phyloP scores from a whole-genome alignment of 2,797 vertebrate species.

The Leptatherina wallacei region DNA sequence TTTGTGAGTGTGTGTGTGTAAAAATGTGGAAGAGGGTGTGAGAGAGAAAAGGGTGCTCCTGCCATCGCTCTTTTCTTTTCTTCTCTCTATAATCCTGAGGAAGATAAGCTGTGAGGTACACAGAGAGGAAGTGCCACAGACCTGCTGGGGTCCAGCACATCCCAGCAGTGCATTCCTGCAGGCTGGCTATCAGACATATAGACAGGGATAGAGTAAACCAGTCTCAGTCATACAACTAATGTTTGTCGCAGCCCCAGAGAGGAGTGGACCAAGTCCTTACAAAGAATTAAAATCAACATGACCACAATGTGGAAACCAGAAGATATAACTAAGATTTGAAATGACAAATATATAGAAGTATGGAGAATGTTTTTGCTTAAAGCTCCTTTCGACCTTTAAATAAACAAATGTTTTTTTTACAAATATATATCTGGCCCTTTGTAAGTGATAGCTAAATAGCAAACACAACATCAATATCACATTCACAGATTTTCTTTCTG shows the following conservation, averaged over 20 bases:
- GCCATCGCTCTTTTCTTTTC: constrained; percentile 80
- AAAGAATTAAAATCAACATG: constrained; percentile 21
- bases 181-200: constrained; percentile 53
- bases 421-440: not conserved
- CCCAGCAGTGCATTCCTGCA: constrained; percentile 75
- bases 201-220: constrained; percentile 43
- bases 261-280: constrained; percentile 3
- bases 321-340: constrained; percentile 4
- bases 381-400: not conserved
- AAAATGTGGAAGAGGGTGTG: constrained; percentile 61
- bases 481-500: constrained; percentile 41
- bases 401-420: too few species aligned
- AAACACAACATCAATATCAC: constrained; percentile 25
- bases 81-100: constrained; percentile 81
- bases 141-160: constrained; percentile 79
- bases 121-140: constrained; percentile 84
- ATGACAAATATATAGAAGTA: constrained; percentile 1
- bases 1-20: constrained; percentile 47
- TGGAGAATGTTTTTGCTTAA: constrained; percentile 7
- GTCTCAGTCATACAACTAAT: constrained; percentile 20
- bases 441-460: not conserved
- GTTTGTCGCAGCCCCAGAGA: constrained; percentile 20
- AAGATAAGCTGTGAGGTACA: constrained; percentile 85
- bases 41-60: constrained; percentile 70
- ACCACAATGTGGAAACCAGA: constrained; percentile 21